A percentile compares a stretch with the other conserved stretches of the same genome.
Conservation (phyloP, 2,797 vertebrate species). For the Lates japonicus region DNA sequence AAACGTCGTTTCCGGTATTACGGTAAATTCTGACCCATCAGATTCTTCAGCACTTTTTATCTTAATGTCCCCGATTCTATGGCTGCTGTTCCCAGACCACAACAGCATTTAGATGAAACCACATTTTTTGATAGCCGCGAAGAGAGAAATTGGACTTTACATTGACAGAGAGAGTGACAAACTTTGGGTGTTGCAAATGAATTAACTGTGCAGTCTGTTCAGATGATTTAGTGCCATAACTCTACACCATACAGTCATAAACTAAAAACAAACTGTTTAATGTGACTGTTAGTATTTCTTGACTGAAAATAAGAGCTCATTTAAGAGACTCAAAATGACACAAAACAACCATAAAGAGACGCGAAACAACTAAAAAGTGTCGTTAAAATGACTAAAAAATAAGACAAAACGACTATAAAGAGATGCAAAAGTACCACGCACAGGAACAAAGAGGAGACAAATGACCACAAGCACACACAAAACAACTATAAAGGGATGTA, state of each 20-base stretch:
- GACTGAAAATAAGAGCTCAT: too few species aligned
- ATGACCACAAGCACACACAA: too few species aligned
- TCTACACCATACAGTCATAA: not conserved
- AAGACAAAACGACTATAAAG: too few species aligned
- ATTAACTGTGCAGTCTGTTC: not conserved
- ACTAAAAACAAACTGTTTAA: too few species aligned
- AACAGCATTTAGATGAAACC: not conserved
- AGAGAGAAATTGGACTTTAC: not conserved
- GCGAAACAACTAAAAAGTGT: too few species aligned
- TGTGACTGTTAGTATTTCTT: too few species aligned
- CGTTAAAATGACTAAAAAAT: too few species aligned
- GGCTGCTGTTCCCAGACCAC: not conserved
- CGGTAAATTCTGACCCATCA: not conserved
- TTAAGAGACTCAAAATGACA: too few species aligned
- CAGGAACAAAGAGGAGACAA: too few species aligned
- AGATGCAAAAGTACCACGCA: too few species aligned
- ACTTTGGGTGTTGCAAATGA: not conserved
- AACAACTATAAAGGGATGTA: too few species aligned
- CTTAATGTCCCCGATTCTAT: not conserved
- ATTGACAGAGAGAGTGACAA: not conserved
- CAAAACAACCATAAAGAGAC: too few species aligned
- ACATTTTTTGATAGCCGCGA: not conserved
- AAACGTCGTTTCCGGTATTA: constrained; percentile 33
- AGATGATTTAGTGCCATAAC: not conserved
- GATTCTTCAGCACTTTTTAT: not conserved